phyloP scores from a whole-genome alignment of 1,140 invertebrate genomes.

The Drosophila seguyi region DNA sequence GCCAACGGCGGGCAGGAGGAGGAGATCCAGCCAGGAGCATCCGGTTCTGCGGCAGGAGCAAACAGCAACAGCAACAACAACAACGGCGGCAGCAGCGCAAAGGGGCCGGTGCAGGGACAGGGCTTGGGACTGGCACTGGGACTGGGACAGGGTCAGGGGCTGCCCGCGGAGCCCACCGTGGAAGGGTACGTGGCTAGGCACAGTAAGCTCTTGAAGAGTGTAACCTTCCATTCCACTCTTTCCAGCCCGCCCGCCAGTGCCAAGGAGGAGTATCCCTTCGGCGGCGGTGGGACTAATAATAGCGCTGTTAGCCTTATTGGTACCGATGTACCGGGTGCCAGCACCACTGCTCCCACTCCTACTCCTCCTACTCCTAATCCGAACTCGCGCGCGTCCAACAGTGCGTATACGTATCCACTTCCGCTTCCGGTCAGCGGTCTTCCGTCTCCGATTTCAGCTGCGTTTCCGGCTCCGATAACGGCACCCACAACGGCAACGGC shows the following conservation, averaged over 20 bases:
- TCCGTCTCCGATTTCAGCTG: slow-evolving; percentile 9
- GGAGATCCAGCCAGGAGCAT: slow-evolving; percentile 85
- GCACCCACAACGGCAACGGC: background rate
- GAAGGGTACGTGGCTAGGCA: slow-evolving; percentile 94
- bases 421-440: slow-evolving; percentile 34
- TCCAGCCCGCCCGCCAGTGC: slow-evolving; percentile 90
- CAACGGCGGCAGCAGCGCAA: slow-evolving; percentile 83
- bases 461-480: background rate
- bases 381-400: slow-evolving; percentile 25
- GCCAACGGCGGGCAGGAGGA: slow-evolving; percentile 2
- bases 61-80: slow-evolving; percentile 79
- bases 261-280: slow-evolving; percentile 69
- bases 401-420: slow-evolving; percentile 24
- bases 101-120: slow-evolving; percentile 85
- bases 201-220: slow-evolving; percentile 94
- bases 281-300: slow-evolving; percentile 26
- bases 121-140: background rate
- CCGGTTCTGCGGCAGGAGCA: slow-evolving; percentile 87
- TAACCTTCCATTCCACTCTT: slow-evolving; percentile 94
- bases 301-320: slow-evolving; percentile 3
- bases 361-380: slow-evolving; percentile 6
- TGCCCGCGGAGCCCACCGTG: slow-evolving; percentile 89
- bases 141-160: slow-evolving; percentile 85
- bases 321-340: slow-evolving; percentile 11
- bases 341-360: slow-evolving; percentile 17